Base-by-base conservation (phyloP, 1,140 invertebrate genomes). In the Mya arenaria region DNA sequence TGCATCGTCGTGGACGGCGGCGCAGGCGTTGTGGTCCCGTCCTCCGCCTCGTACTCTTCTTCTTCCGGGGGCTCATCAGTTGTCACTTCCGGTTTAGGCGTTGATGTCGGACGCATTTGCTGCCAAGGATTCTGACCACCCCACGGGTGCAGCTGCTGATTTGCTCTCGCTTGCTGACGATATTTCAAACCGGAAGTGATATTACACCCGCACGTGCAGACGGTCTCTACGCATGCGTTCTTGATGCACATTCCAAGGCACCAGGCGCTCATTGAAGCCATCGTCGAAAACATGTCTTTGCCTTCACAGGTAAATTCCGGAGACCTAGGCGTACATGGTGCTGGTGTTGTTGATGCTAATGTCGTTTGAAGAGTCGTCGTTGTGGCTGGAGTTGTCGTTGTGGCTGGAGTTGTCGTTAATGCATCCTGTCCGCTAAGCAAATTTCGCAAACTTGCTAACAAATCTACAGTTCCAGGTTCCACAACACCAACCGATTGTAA, bases 51-150 rank as follows among this genome's bases (percentile, higher is more conserved):
- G 32, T 5, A 34, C 63, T 78, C 74, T 8, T 78, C 74, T n/a
- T 62, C 58, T 48, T 63, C 58, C 36, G 73, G 73, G n/a, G 72
- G 56, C 37, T 78, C 74, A 25, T 78, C 74, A n/a, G 74, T 78
- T 17, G 73, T 77, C n/a, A 52, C 32, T 25, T 56, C 32, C 23
- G 32, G 52, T 5, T 69, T n/a, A 28, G 66, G 44, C 25, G 68
- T n/a, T n/a, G n/a, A n/a, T n/a, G n/a, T n/a, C n/a, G n/a, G n/a
- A n/a, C n/a, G n/a, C n/a, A n/a, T 71, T 34, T 4, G 17, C 36
- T 10, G 10, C 30, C 6, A 19, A 3, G 28, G 52, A 19, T 32
- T 19, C 19, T 3, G 30, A 36, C 28, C 32, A 19, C 52, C 41
- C 19, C 5, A 2, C 13, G 25, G 10, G 10, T 41, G 13, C 34